These are phyloP conservation scores for Orbicella faveolata DNA, from an alignment of 64 coral and sea anemone genomes.

Conservation along the genomic window DNA sequence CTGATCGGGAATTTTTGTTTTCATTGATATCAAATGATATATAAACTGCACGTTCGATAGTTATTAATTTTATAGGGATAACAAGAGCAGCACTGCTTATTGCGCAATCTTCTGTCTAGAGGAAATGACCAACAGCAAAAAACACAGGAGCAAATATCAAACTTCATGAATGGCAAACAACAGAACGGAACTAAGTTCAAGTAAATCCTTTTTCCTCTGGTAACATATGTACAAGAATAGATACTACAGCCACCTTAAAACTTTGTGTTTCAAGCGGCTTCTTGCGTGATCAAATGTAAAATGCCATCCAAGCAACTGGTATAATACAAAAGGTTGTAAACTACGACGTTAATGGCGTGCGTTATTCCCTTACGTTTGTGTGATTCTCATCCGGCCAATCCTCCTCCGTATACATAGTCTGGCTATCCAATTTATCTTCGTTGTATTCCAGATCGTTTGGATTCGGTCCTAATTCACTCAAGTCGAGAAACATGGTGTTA, in stretches of 20 bases:
- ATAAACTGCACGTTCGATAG: not conserved
- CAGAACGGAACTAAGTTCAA: not conserved
- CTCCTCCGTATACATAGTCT: not conserved
- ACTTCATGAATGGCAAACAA: not conserved
- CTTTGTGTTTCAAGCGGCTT: not conserved
- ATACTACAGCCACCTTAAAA: not conserved
- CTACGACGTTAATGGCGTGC: not conserved
- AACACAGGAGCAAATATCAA: not conserved
- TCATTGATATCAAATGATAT: not conserved
- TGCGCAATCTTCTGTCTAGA: not conserved
- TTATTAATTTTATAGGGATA: not conserved
- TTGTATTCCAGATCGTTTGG: not conserved
- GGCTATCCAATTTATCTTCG: not conserved
- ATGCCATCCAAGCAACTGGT: not conserved
- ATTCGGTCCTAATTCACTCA: conserved; percentile 15
- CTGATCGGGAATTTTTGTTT: no score
- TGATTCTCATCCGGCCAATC: conserved; percentile 1
- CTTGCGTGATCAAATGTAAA: not conserved
- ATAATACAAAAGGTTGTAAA: not conserved
- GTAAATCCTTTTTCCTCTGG: not conserved
- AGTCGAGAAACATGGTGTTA: conserved; percentile 16
- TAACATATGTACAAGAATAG: not conserved
- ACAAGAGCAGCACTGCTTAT: not conserved
- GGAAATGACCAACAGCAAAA: not conserved
- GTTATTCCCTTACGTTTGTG: not conserved